phyloP scores from a whole-genome alignment of 2,888 invertebrate species.

The Autographa gamma region DNA sequence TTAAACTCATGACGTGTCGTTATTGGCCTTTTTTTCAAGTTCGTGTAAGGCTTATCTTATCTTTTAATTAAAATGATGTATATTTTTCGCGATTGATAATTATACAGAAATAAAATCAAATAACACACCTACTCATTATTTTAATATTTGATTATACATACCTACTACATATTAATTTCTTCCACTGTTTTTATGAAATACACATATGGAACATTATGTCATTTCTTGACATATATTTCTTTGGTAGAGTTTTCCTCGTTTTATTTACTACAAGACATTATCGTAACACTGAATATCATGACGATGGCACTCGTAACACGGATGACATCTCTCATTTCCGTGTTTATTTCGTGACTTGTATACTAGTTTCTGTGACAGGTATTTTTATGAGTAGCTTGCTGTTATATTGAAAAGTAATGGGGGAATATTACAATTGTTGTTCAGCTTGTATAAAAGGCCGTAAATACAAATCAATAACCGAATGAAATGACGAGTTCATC shows the following conservation, averaged over 20 bases:
- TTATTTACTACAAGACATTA: constrained; percentile 53
- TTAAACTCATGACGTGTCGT: too few species aligned
- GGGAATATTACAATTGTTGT: too few species aligned
- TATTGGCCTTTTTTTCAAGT: too few species aligned
- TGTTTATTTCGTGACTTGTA: constrained; percentile 62
- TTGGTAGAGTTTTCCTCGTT: constrained; percentile 39
- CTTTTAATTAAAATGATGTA: too few species aligned
- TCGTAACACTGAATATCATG: constrained; percentile 56
- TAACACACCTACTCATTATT: background rate
- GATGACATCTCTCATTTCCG: constrained; percentile 72
- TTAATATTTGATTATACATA: background rate
- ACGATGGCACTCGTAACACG: constrained; percentile 57
- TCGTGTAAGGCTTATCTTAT: too few species aligned
- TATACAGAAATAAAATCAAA: background rate
- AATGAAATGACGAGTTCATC: too few species aligned
- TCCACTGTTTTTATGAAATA: background rate
- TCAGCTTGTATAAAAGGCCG: too few species aligned
- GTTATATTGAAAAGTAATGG: background rate
- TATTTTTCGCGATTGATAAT: too few species aligned
- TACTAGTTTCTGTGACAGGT: constrained; percentile 61
- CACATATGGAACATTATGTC: constrained; percentile 15
- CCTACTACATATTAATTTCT: background rate
- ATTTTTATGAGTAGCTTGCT: constrained; percentile 19
- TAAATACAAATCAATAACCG: too few species aligned
- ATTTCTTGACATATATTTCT: constrained; percentile 39